Evolutionary conservation across 2,797 vertebrate species (phyloP).

Genomic region (Scolopax rusticola): DNA sequence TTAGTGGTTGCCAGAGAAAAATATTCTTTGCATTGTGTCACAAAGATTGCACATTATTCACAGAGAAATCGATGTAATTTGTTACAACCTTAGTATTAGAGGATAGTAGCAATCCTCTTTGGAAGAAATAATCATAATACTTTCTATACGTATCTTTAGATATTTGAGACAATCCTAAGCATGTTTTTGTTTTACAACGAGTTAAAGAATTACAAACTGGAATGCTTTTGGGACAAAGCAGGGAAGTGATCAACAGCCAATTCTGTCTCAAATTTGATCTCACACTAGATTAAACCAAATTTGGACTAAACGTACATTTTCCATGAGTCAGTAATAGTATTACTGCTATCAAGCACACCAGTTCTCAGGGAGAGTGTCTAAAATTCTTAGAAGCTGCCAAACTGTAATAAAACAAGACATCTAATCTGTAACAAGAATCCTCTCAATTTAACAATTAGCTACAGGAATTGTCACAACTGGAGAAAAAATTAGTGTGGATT

Average conservation of each 20-base stretch:
- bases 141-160: background rate
- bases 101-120: background rate
- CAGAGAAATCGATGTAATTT: conserved; percentile 47
- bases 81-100: conserved; percentile 35
- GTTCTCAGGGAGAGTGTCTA: background rate
- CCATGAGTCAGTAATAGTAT: background rate
- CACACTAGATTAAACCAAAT: background rate
- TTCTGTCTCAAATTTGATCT: background rate
- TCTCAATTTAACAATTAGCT: background rate
- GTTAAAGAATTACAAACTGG: background rate
- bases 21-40: conserved; percentile 64
- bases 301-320: background rate
- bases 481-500: background rate
- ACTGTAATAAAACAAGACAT: background rate
- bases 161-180: background rate
- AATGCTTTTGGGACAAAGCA: background rate
- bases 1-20: conserved; percentile 64
- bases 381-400: background rate
- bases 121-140: background rate
- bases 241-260: background rate
- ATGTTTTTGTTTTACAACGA: background rate
- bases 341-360: background rate
- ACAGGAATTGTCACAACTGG: background rate
- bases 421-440: background rate
- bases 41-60: conserved; percentile 53